Base-by-base conservation (phyloP, 2,888 invertebrate species). In the Leptinotarsa tumamoca region DNA sequence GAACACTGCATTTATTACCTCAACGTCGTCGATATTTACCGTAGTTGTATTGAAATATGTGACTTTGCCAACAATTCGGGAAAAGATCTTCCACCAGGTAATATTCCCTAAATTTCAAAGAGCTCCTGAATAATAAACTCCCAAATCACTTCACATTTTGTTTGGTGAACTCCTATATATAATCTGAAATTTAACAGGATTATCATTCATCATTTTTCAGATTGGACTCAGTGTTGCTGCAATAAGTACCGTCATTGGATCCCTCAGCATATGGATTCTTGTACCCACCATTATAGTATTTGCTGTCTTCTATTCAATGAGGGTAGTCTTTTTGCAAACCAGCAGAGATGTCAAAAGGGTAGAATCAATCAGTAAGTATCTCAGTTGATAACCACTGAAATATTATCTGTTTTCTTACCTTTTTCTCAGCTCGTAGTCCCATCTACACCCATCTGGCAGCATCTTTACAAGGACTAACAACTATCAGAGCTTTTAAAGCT, bases 301-400 rank as follows among this genome's bases (percentile, higher is more conserved):
- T 0, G 80, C 91, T 0, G 83, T 94, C 17, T 94, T 96, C 85
- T 92, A 92, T 78, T 86, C 91, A 7, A 86, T 95, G 18, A 87
- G 96, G 63, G 88, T 90, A 1, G 90, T 94, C 80, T 96, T 94
- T 88, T 89, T 96, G 50, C 86, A 90, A 18, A 95, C 95, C 15
- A 94, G 95, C 43, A 89, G 95, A 43, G 94, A 94, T 83, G 88
- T 96, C 56, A 96, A 93, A 87, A 88, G 93, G 82, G 89, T 94
- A 3, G 94, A 94, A 85, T 92, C 93, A 81, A 91, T 92, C 23
- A 92, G 93, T 93, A 82, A 90, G 91, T 89, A n/a, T 17, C 15
- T 63, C n/a, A 33, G 33, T 33, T 5, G 7, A 33, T 33, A 33
- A 33, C 33, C 1, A 33, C 7, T 33, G 0, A 33, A 7, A 33